Percentiles rank a stretch among this genome's conserved stretches.
Evolutionary conservation across 2,113 vertebrate genomes (phyloP).

Genomic region (Gadus chalcogrammus): DNA sequence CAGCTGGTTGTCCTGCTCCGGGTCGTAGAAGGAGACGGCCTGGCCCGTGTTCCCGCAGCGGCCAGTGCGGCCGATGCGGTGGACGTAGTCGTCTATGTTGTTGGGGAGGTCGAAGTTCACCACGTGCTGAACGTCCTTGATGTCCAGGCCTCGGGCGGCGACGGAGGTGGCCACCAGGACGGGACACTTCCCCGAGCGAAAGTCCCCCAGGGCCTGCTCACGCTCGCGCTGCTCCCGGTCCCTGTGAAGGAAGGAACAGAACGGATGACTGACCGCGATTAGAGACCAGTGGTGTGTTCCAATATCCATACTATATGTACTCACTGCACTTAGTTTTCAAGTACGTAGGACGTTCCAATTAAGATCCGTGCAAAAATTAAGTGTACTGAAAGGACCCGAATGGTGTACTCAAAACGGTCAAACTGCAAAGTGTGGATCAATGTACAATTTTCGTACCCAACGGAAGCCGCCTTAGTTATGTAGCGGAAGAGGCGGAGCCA

Average conservation of each 20-base stretch:
- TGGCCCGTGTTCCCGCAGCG: constrained; percentile 90
- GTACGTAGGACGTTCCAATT: no score
- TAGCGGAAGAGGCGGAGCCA: no score
- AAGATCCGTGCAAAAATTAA: no score
- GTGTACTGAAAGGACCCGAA: no score
- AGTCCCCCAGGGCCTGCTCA: constrained; percentile 83
- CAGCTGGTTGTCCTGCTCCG: constrained; percentile 68
- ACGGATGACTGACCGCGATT: no score
- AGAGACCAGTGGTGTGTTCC: no score
- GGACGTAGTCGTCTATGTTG: constrained; percentile 89
- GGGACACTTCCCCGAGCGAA: constrained; percentile 82
- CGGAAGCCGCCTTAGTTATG: no score
- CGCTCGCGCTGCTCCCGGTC: constrained; percentile 89
- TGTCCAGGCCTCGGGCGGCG: constrained; percentile 90
- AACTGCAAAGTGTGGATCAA: no score
- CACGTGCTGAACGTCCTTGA: constrained; percentile 90
- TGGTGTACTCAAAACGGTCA: no score
- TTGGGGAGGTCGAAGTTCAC: constrained; percentile 92
- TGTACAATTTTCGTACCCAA: no score
- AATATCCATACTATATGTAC: no score
- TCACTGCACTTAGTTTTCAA: no score
- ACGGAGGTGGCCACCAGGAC: constrained; percentile 94
- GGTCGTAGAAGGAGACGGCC: constrained; percentile 87
- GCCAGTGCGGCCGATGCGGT: constrained; percentile 92
- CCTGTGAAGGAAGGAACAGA: constrained; percentile 51